Conservation (phyloP, 2,888 invertebrate species). For the Volucella bombylans region DNA sequence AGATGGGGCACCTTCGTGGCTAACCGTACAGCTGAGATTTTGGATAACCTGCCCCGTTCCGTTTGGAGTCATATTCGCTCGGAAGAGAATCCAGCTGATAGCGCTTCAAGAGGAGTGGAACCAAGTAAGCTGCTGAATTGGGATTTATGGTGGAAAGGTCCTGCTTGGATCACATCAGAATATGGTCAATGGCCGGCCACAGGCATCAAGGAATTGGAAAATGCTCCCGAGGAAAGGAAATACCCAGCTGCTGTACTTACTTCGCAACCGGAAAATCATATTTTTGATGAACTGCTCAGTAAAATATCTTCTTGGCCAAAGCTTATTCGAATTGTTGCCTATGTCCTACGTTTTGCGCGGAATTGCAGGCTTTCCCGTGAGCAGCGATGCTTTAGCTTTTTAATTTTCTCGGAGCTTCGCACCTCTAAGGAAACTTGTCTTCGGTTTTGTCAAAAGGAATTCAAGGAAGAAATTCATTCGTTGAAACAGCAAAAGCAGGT, state of each 20-base stretch:
- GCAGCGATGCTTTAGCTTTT: not conserved
- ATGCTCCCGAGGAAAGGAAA: slow-evolving; percentile 13
- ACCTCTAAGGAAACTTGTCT: not conserved
- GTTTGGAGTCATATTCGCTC: slow-evolving; percentile 72
- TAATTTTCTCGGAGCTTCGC: not conserved
- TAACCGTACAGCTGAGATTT: slow-evolving; percentile 72
- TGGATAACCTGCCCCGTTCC: slow-evolving; percentile 25
- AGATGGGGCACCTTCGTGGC: slow-evolving; percentile 75
- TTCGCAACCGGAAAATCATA: not conserved
- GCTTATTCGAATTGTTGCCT: slow-evolving; percentile 3
- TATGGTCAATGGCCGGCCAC: not conserved
- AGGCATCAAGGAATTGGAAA: not conserved
- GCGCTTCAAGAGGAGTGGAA: slow-evolving; percentile 68
- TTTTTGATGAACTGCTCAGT: not conserved
- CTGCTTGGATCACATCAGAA: slow-evolving; percentile 44
- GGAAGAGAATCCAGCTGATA: slow-evolving; percentile 72
- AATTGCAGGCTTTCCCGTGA: not conserved
- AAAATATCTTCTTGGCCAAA: slow-evolving; percentile 27
- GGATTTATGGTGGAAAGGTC: slow-evolving; percentile 75
- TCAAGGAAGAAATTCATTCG: not conserved
- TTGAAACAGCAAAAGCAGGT: not conserved
- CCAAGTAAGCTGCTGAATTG: slow-evolving; percentile 52
- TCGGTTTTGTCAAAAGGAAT: not conserved
- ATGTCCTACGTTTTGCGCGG: not conserved
- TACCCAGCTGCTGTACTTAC: not conserved